These are phyloP conservation scores for Actenoides hombroni DNA, from an alignment of 2,113 vertebrate species.

Conservation along the genomic window DNA sequence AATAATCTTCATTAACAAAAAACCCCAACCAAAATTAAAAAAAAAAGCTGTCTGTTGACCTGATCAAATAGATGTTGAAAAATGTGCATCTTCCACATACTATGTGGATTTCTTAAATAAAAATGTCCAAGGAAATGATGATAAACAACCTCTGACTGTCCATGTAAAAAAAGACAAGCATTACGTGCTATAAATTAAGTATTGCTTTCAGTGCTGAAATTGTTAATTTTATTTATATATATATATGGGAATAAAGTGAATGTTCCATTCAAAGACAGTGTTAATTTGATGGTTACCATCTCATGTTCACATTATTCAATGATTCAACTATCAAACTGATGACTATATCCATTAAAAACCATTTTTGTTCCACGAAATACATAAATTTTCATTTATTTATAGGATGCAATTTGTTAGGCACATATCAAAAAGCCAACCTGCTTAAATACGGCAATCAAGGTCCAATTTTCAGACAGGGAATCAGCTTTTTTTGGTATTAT, in stretches of 20 bases:
- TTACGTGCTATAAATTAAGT: not conserved
- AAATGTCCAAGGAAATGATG: constrained; percentile 82
- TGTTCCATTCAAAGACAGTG: not conserved
- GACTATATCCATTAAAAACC: not conserved
- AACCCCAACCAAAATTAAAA: not conserved
- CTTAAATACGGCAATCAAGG: not conserved
- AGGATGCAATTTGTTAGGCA: not conserved
- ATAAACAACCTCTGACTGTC: constrained; percentile 75
- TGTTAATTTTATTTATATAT: not conserved
- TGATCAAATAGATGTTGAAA: constrained; percentile 81
- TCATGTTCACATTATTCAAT: not conserved
- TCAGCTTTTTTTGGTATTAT: not conserved
- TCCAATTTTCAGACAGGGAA: constrained; percentile 1
- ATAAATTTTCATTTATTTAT: not conserved
- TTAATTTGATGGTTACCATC: not conserved
- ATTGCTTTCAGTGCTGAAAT: not conserved
- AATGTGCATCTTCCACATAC: constrained; percentile 69
- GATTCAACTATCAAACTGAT: not conserved
- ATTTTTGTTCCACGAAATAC: not conserved
- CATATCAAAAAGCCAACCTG: not conserved
- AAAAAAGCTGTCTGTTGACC: constrained; percentile 28
- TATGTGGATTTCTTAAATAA: constrained; percentile 74
- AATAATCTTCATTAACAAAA: not conserved
- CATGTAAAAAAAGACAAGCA: not conserved
- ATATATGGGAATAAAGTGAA: not conserved